Conservation (phyloP, 2,113 vertebrate species). For the Cyanistes caeruleus region DNA sequence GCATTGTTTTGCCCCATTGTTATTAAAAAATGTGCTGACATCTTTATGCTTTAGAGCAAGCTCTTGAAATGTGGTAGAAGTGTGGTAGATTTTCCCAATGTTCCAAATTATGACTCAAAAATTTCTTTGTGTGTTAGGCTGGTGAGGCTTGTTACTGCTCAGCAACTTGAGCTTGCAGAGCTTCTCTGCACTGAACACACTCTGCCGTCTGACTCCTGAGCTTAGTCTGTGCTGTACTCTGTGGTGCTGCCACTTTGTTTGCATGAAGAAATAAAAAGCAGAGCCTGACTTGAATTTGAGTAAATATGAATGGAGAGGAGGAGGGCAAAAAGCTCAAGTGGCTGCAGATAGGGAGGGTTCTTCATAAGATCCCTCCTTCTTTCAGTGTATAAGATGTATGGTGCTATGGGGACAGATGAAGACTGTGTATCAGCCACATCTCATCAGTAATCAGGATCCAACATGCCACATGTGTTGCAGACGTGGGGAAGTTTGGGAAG, state of each 20-base stretch:
- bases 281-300: neutral
- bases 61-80: slow-evolving; percentile 40
- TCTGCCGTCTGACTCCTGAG: neutral
- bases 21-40: slow-evolving; percentile 38
- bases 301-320: neutral
- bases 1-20: slow-evolving; percentile 23
- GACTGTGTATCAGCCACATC: neutral
- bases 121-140: neutral
- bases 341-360: neutral
- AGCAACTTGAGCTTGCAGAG: neutral
- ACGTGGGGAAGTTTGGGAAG: neutral
- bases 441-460: slow-evolving; percentile 1
- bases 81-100: neutral
- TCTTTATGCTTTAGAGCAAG: neutral
- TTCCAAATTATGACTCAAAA: neutral
- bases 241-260: neutral
- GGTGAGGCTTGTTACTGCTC: neutral
- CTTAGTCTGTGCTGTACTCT: neutral
- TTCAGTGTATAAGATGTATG: neutral
- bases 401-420: neutral
- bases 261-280: neutral
- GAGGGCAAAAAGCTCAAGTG: slow-evolving; percentile 30
- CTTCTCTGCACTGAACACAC: neutral
- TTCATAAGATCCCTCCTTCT: slow-evolving; percentile 35
- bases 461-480: neutral